Conservation (phyloP, 2,797 vertebrate species). For the Ceryle rudis region DNA sequence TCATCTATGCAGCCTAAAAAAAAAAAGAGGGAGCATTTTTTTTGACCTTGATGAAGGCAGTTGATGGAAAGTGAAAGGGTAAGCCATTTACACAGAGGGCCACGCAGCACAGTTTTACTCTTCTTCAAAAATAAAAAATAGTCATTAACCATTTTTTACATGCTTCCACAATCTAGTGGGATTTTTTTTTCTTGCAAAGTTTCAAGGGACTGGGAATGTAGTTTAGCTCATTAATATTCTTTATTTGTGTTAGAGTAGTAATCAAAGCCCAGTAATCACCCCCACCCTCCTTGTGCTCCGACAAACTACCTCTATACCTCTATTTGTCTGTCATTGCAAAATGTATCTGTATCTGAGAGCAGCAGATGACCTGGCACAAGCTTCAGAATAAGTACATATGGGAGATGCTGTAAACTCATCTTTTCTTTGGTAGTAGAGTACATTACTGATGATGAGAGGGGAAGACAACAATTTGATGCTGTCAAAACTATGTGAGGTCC, state of each 20-base stretch:
- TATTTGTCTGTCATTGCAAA: not conserved
- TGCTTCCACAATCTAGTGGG: not conserved
- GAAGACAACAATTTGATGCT: not conserved
- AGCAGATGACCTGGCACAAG: not conserved
- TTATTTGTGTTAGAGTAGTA: conserved; percentile 20
- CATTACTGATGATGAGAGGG: not conserved
- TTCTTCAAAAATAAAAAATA: conserved; percentile 32
- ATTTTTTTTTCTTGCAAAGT: not conserved
- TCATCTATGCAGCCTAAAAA: not conserved
- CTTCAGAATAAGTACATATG: not conserved
- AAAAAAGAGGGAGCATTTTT: not conserved
- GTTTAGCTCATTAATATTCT: conserved; percentile 46
- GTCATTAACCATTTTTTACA: conserved; percentile 44
- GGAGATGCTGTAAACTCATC: not conserved
- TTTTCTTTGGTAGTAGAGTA: not conserved
- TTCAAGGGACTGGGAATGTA: not conserved
- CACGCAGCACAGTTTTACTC: not conserved
- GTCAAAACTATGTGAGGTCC: not conserved
- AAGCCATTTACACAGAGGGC: not conserved
- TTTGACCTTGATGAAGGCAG: not conserved
- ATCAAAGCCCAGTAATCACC: conserved; percentile 12
- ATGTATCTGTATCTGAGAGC: not conserved
- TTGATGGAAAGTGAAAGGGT: not conserved
- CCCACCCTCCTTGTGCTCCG: not conserved
- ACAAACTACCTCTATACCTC: conserved; percentile 16